Evolutionary conservation across 2,888 invertebrate species (phyloP), one percentile per base, ranked within the genome.

Genomic region (Lepeophtheirus nordmannii): DNA sequence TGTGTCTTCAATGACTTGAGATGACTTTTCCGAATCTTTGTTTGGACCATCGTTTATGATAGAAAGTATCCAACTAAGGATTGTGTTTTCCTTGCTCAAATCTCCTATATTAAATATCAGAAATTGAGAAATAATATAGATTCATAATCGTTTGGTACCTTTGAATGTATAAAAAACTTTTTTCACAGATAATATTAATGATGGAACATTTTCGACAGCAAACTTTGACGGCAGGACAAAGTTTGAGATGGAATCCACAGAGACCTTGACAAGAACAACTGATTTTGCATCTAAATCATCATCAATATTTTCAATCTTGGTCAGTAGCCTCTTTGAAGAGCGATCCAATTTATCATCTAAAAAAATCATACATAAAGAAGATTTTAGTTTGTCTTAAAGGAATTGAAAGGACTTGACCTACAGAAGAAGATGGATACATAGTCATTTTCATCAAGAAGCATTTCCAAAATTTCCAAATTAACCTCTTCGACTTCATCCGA

Each of bases 351-450:
- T 39, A 20, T 64, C 64, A 22, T 64, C 64, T 64, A 17, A n/a
- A 57, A 64, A 20, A 38, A n/a, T 2, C 2, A 38, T 39, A 3
- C 1, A 30, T 1, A 12, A 58, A 58, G 2, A 12, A 58, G 1
- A 9, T 1, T 23, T 58, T 14, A 53, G n/a, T 53, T n/a, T 53
- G 17, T 7, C 8, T 53, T 53, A 17, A 53, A 17, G n/a, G 53
- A 8, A 17, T 1, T 53, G 14, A 58, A 58, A 58, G 23, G 58
- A 22, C 22, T 17, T 10, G 87, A 83, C 88, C 84, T 79, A 91
- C 90, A 92, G 79, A 92, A 92, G 75, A 90, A 89, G 20, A 91
- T 90, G 60, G 91, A 91, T 62, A 91, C 85, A 72, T 89, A 86
- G 71, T 89, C 86, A 71, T 89, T 88, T 74, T 89, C 88, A 68